phyloP scores from a whole-genome alignment of 2,113 vertebrate species.

The Cardinalis cardinalis region DNA sequence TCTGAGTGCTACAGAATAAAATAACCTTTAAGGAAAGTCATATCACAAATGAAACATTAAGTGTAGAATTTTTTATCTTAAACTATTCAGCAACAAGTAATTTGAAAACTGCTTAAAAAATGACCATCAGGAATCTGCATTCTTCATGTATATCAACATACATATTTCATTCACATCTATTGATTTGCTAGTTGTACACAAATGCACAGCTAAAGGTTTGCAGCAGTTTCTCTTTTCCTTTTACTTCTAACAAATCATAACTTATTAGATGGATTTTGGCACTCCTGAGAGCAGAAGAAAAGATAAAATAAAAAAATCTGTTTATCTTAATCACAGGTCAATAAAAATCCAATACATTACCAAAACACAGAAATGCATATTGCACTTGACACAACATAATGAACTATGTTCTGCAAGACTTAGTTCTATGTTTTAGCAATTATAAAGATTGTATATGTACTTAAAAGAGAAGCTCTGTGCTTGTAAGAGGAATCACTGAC shows the following conservation, averaged over 20 bases:
- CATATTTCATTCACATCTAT: not conserved
- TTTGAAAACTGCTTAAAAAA: slow-evolving; percentile 32
- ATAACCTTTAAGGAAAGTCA: slow-evolving; percentile 55
- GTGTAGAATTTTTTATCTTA: slow-evolving; percentile 11
- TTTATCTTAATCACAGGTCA: not conserved
- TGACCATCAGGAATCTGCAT: not conserved
- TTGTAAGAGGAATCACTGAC: not conserved
- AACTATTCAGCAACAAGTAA: slow-evolving; percentile 56
- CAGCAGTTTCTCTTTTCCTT: not conserved
- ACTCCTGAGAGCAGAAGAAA: not conserved
- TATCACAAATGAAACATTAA: slow-evolving; percentile 32
- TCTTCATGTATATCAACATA: not conserved
- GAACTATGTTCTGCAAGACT: not conserved
- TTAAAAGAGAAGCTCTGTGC: not conserved
- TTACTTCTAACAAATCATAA: not conserved
- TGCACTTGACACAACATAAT: not conserved
- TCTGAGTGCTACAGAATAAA: slow-evolving; percentile 44
- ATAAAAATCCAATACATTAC: not conserved
- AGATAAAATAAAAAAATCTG: not conserved
- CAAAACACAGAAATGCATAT: not conserved
- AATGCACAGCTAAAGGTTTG: not conserved
- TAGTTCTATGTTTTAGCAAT: not conserved
- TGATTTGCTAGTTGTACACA: not conserved
- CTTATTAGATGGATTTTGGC: not conserved
- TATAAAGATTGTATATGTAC: not conserved